phyloP scores from a whole-genome alignment of 2,797 vertebrate genomes.

The Notolepis coatsorum region DNA sequence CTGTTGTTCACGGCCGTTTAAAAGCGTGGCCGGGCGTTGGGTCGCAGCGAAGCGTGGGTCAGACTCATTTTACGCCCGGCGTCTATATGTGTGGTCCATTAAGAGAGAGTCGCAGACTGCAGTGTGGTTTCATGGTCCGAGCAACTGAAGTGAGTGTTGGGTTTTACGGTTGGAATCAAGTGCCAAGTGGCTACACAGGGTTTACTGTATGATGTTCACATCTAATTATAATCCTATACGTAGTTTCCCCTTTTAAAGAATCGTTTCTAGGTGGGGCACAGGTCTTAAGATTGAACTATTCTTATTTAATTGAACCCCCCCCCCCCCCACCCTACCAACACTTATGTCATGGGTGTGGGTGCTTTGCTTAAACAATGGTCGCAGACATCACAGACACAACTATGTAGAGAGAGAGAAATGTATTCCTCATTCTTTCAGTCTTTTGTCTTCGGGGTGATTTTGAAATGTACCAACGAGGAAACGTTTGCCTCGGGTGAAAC shows the following conservation, averaged over 20 bases:
- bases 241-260: background rate
- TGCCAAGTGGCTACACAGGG: background rate
- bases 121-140: no score
- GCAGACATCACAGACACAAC: background rate
- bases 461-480: constrained; percentile 18
- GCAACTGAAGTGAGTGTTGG: background rate
- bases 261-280: background rate
- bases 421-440: constrained; percentile 46
- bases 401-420: background rate
- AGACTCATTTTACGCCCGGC: no score
- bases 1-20: no score
- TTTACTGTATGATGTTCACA: no score
- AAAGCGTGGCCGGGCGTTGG: no score
- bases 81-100: no score
- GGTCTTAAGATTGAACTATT: background rate
- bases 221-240: no score
- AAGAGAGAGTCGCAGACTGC: no score
- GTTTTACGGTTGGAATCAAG: background rate
- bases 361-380: background rate
- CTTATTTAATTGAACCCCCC: no score
- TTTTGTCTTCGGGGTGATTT: background rate
- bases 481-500: background rate
- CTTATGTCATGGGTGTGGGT: background rate
- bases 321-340: background rate
- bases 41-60: no score